Evolutionary conservation across 2,113 vertebrate species (phyloP), one percentile per base, ranked within the genome.

Genomic region (Protobothrops flavoviridis): DNA sequence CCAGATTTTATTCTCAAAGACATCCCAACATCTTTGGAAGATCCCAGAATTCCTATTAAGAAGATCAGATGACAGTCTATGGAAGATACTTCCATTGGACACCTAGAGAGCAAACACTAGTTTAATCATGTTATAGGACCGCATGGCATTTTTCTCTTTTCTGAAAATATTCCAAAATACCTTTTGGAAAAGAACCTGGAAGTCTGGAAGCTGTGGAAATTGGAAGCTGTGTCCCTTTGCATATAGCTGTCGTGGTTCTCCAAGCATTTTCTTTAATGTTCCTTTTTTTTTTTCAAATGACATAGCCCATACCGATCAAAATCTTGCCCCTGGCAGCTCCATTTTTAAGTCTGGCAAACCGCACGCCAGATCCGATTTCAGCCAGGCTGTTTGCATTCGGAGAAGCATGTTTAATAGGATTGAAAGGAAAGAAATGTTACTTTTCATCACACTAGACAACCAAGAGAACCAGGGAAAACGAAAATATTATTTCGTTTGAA

Each of bases 401-500:
- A 92, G 94, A 97, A 97, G 97, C 96, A 95, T 64, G 56, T 96
- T 97, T 98, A 98, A 98, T 98, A 97, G 96, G 97, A 98, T 97
- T 93, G 97, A 98, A 98, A 97, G 97, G 97, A 98, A 98, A 98
- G 98, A 98, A 98, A 98, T 98, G 98, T 98, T 98, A 97, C 98
- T 98, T 98, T 98, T 98, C 97, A 98, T 98, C 98, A 97, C 97
- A 97, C 93, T 91, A 98, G 97, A 98, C 98, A 98, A 98, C 98
- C 98, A 98, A 98, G 98, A 98, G 97, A 98, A 97, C 96, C 91
- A 92, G 97, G 97, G 97, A 98, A 93, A 98, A 98, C 93, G 96
- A 98, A 98, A 98, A 98, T 98, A 98, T 98, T 98, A 98, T 98
- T 98, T 98, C 96, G 61, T 98, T 97, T 98, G 98, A 98, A 98